These are phyloP conservation scores for Choreutis nemorana DNA, from an alignment of 2,888 invertebrate genomes.

Conservation along the genomic window DNA sequence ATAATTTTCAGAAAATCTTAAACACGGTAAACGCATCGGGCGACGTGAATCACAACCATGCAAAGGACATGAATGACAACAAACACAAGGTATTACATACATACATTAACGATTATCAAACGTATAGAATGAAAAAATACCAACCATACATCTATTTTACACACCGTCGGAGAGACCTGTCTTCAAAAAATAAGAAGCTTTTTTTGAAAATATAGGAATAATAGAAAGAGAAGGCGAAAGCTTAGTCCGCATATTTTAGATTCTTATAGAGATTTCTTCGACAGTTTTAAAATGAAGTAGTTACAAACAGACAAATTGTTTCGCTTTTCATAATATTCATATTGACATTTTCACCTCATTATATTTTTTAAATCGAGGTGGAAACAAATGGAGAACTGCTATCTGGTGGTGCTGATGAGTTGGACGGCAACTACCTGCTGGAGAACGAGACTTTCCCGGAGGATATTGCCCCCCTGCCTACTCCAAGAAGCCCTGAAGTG, in stretches of 20 bases:
- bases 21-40: slow-evolving; percentile 46
- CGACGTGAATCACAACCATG: slow-evolving; percentile 55
- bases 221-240: too few species aligned
- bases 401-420: slow-evolving; percentile 34
- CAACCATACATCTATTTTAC: neutral
- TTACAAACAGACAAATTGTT: too few species aligned
- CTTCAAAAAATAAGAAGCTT: too few species aligned
- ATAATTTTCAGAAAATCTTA: slow-evolving; percentile 32
- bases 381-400: too few species aligned
- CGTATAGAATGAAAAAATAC: neutral
- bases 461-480: slow-evolving; percentile 37
- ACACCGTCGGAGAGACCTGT: too few species aligned
- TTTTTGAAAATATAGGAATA: too few species aligned
- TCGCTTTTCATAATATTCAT: too few species aligned
- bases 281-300: too few species aligned
- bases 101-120: neutral
- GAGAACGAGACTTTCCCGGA: slow-evolving; percentile 58
- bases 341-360: too few species aligned
- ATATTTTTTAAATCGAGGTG: too few species aligned
- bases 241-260: too few species aligned
- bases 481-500: slow-evolving; percentile 35
- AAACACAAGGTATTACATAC: slow-evolving; percentile 14
- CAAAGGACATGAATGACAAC: slow-evolving; percentile 30
- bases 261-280: too few species aligned
- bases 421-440: slow-evolving; percentile 34